Conservation (phyloP, 1,140 invertebrate genomes). For the Cryptotermes secundus region DNA sequence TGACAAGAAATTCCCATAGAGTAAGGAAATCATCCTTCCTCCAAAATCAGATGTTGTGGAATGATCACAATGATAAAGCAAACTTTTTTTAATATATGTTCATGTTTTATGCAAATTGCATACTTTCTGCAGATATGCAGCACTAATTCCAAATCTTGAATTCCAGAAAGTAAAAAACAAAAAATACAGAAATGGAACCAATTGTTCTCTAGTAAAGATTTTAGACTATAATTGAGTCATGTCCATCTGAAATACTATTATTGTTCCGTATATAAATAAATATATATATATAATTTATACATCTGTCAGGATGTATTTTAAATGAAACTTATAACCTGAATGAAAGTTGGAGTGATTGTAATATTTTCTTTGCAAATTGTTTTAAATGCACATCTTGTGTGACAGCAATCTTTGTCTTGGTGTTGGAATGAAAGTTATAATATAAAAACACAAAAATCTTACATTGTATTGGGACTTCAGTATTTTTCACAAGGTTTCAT, state of each 20-base stretch:
- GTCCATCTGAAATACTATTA: constrained; percentile 32
- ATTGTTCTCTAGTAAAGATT: constrained; percentile 32
- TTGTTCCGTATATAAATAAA: constrained; percentile 30
- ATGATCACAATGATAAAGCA: constrained; percentile 25
- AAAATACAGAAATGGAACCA: constrained; percentile 26
- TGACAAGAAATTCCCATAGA: constrained; percentile 32
- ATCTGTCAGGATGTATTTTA: constrained; percentile 29
- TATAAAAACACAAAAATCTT: constrained; percentile 38
- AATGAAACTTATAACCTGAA: constrained; percentile 23
- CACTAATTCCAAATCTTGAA: constrained; percentile 31
- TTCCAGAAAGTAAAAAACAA: constrained; percentile 30
- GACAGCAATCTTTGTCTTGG: constrained; percentile 37
- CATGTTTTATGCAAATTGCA: constrained; percentile 32
- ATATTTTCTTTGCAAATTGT: constrained; percentile 35
- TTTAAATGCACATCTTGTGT: constrained; percentile 34
- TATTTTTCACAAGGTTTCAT: constrained; percentile 43
- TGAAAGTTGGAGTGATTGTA: constrained; percentile 27
- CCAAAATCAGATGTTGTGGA: constrained; percentile 31
- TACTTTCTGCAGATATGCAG: constrained; percentile 29
- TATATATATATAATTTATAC: constrained; percentile 32
- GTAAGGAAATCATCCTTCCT: constrained; percentile 22
- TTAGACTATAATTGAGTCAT: constrained; percentile 33
- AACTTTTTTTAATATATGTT: constrained; percentile 33
- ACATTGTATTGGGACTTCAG: constrained; percentile 37
- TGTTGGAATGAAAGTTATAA: constrained; percentile 47